Percentiles rank a stretch among this genome's conserved stretches.
These are phyloP conservation scores for Spialia ferax DNA, from an alignment of 2,888 invertebrate species.

Conservation along the genomic window DNA sequence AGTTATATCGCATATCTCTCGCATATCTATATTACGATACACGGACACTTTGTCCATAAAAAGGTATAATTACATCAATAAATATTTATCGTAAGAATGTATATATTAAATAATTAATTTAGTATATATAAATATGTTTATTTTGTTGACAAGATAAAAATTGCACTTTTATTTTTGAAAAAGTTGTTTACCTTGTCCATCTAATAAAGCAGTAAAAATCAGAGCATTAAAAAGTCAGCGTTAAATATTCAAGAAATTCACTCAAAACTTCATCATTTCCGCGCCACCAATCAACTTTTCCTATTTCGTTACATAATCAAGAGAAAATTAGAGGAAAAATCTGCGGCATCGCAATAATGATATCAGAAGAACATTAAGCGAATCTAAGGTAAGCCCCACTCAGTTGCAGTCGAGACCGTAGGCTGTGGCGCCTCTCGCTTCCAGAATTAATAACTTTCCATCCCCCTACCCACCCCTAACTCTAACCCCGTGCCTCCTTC, in stretches of 20 bases:
- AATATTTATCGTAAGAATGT: no score
- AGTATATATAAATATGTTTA: no score
- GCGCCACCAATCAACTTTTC: not conserved
- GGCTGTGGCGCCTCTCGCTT: slow-evolving; percentile 82
- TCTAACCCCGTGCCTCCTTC: slow-evolving; percentile 54
- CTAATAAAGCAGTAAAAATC: no score
- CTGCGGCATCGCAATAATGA: slow-evolving; percentile 65
- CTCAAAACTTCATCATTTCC: slow-evolving; percentile 8
- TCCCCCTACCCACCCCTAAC: slow-evolving; percentile 58
- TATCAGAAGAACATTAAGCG: slow-evolving; percentile 78
- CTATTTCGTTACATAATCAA: slow-evolving; percentile 16
- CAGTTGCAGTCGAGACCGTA: slow-evolving; percentile 79
- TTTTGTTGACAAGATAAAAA: no score
- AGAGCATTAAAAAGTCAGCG: not conserved
- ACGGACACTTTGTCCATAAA: no score
- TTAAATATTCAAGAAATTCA: not conserved
- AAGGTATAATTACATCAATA: no score
- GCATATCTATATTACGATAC: no score
- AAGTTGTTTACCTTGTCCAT: no score
- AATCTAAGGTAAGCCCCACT: slow-evolving; percentile 80
- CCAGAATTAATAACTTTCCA: slow-evolving; percentile 85
- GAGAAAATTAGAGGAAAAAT: slow-evolving; percentile 38
- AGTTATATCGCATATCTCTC: no score
- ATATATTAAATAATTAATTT: no score
- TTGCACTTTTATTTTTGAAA: no score